Evolutionary conservation across 2,113 vertebrate genomes (phyloP).

Genomic region (Hippocampus mohnikei): DNA sequence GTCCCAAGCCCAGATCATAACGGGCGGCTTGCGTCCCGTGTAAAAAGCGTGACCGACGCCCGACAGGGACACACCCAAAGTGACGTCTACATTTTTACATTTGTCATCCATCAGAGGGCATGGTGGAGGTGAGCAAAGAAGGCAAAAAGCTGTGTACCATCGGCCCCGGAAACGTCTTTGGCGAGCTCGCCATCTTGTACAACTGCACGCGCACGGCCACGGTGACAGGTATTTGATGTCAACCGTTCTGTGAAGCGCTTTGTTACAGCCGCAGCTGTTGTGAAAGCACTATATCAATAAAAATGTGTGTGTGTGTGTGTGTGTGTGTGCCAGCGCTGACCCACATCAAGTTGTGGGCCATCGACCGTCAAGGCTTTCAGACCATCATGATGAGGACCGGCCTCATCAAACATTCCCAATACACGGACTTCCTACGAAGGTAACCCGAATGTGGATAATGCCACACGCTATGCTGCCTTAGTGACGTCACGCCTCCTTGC

Average conservation of each 20-base stretch:
- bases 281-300: no score
- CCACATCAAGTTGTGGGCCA: conserved; percentile 73
- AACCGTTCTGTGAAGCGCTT: no score
- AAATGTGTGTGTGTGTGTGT: not conserved
- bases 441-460: conserved; percentile 1
- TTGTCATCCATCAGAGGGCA: conserved; percentile 57
- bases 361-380: conserved; percentile 73
- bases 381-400: conserved; percentile 76
- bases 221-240: conserved; percentile 59
- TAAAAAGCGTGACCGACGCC: no score
- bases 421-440: conserved; percentile 73
- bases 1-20: no score
- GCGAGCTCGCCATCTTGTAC: conserved; percentile 73
- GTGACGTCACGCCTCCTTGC: not conserved
- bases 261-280: no score
- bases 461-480: not conserved
- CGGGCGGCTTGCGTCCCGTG: no score
- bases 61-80: no score
- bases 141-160: conserved; percentile 66
- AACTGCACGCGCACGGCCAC: conserved; percentile 76
- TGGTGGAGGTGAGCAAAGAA: conserved; percentile 68
- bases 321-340: conserved; percentile 57
- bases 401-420: conserved; percentile 71
- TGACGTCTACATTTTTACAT: not conserved
- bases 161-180: conserved; percentile 67